Evolutionary conservation across 2,113 vertebrate genomes (phyloP), one percentile per base, ranked within the genome.

Genomic region (Tympanuchus pallidicinctus): DNA sequence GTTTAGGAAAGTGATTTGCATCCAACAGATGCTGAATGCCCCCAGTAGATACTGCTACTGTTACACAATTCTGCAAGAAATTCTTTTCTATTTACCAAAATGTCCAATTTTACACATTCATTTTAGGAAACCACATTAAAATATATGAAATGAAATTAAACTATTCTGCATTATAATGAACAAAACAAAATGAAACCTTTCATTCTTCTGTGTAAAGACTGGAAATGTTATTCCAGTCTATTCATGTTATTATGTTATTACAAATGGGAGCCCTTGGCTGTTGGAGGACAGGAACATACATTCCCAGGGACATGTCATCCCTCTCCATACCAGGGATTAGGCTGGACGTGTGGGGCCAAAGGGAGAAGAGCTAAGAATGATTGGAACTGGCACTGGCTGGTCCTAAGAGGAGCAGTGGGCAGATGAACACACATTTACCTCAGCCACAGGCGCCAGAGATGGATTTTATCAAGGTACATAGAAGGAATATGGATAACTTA

Each of bases 311-410:
- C 4, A 59, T 78, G 25, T 4, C 2, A 2, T 18, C 8, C 6
- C 0, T 6, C 50, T 43, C 10, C 1, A 0, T 42, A 22, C 40
- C 3, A 0, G 20, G 21, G 7, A 52, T 34, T 56, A n/a, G 28
- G 13, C 10, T 20, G 45, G 9, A 15, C 60, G 34, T 34, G 22
- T 27, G 17, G 30, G 48, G 21, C 16, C 15, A 40, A 18, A 0
- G 0, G 24, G 32, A 71, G 67, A 22, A 48, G 42, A 2, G 1
- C 13, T 16, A 30, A 18, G 0, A 1, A 40, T 30, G 48, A 5
- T 24, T 32, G 28, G 63, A 60, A 32, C 0, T 0, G 32, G 22
- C 1, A 0, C 47, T 40, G 7, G 34, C 20, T 0, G 0, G 50
- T 59, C 36, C 82, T 57, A 60, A 10, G 42, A 88, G 80, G 36